phyloP scores from a whole-genome alignment of 2,113 vertebrate genomes.

The Regulus satrapa region DNA sequence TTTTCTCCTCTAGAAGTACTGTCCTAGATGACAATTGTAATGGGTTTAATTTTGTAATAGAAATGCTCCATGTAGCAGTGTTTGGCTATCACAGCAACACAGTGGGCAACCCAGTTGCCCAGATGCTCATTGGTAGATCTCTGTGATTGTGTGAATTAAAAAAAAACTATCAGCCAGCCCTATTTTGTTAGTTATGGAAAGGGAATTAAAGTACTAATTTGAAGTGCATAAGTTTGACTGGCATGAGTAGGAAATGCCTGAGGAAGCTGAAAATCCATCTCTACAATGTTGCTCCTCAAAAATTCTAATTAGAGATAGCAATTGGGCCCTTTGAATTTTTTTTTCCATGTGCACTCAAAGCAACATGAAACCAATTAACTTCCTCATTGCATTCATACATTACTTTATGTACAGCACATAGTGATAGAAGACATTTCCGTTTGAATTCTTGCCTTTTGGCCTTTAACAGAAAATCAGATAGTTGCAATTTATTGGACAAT shows the following conservation, averaged over 20 bases:
- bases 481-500: slow-evolving; percentile 35
- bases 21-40: neutral
- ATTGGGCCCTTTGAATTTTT: slow-evolving; percentile 17
- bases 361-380: slow-evolving; percentile 59
- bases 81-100: neutral
- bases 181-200: neutral
- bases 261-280: neutral
- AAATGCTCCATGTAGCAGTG: neutral
- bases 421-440: neutral
- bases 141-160: neutral
- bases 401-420: neutral
- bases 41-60: neutral
- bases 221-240: neutral
- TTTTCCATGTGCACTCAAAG: neutral
- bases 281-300: neutral
- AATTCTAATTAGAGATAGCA: slow-evolving; percentile 57
- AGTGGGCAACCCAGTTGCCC: neutral
- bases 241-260: neutral
- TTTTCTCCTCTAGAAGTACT: neutral
- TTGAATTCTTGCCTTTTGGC: slow-evolving; percentile 57
- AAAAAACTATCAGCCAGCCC: neutral
- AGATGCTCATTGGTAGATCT: neutral
- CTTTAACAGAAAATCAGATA: slow-evolving; percentile 58
- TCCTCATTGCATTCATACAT: slow-evolving; percentile 31
- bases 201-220: neutral